Percentiles rank a stretch among this genome's conserved stretches.
Evolutionary conservation across 2,113 vertebrate genomes (phyloP).

Genomic region (Apteryx mantelli): DNA sequence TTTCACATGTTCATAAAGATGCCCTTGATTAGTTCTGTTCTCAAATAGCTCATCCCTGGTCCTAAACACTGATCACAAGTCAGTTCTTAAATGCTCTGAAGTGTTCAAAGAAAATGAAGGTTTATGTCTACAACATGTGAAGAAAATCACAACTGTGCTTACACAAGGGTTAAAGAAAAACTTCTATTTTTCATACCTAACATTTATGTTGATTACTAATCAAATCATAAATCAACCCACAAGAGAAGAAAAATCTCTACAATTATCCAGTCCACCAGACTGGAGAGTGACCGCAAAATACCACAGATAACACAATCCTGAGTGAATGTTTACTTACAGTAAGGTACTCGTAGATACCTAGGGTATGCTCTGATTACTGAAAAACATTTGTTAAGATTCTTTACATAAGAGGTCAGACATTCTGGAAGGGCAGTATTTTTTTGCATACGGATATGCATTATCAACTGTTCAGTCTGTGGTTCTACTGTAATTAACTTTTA

Average conservation of each 20-base stretch:
- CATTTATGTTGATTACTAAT: background rate
- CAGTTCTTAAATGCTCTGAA: background rate
- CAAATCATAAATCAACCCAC: background rate
- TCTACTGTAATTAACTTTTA: background rate
- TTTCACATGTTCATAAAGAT: background rate
- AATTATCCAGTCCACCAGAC: background rate
- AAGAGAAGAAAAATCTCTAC: background rate
- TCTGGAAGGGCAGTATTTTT: background rate
- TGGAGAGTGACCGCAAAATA: background rate
- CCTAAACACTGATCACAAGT: background rate
- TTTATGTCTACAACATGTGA: background rate
- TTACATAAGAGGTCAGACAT: background rate
- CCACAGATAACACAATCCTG: background rate
- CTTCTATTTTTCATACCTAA: background rate
- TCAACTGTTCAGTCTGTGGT: background rate
- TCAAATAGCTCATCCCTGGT: background rate
- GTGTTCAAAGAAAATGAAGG: background rate
- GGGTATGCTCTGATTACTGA: background rate
- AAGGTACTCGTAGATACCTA: background rate
- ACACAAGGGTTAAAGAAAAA: background rate
- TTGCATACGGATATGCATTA: background rate
- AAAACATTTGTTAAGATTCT: background rate
- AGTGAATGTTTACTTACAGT: background rate
- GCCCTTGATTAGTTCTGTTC: background rate
- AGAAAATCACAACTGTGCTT: background rate